Evolutionary conservation across 1,140 invertebrate genomes (phyloP), one percentile per base, ranked within the genome.

Genomic region (Phocides pigmalion): DNA sequence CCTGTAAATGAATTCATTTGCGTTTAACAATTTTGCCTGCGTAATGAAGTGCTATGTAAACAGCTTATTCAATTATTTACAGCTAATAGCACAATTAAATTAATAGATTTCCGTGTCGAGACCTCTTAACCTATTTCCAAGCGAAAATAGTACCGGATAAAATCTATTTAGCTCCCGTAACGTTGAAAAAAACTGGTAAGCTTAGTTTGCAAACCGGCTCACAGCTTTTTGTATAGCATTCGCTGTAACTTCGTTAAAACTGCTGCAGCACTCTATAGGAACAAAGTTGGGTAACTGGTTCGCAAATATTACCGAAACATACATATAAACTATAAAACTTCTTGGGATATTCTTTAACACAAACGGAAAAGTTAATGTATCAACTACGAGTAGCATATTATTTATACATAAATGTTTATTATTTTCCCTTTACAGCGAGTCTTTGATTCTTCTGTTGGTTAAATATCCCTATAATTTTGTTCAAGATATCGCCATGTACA

Each of bases 91-190:
- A n/a, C 11, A 53, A 35, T 49, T 37, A 53, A 19, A 66, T 61
- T 61, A 62, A 66, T 62, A 47, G 41, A 59, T 59, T 59, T 46
- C 54, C 41, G 15, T 32, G 54, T 35, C 41, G 35, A 59, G 15
- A 32, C 54, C 54, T 46, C 54, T 59, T 59, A 59, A 59, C 54
- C 54, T 20, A 46, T 46, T 59, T 59, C 15, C 1, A 14, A 35
- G 14, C 14, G 41, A 47, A 59, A 44, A 56, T 25, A 56, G 53
- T 56, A 16, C 53, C 39, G 53, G 39, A 11, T 20, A 14, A 39
- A 53, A 53, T 53, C 32, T 53, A 39, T 53, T 53, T 53, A 53
- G 17, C 16, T 17, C 17, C 16, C 4, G 35, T 15, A 54, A 54
- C 56, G 14, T 47, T 37, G 28, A 42, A 15, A 47, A 47, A 59